Evolutionary conservation across 2,888 invertebrate species (phyloP).

Genomic region (Chrysina gloriosa): DNA sequence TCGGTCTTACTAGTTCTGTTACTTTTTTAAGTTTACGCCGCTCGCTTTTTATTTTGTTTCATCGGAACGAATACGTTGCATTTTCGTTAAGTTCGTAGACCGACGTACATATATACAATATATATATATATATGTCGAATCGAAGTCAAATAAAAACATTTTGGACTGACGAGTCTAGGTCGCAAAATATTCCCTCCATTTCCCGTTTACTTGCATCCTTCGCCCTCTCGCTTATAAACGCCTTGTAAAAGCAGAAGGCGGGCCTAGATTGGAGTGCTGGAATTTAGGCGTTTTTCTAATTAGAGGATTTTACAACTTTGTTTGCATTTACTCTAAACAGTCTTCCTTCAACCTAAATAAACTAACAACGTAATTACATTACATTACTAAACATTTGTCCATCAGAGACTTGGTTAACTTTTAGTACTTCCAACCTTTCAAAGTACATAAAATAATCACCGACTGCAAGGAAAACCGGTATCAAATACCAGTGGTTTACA

Average conservation of each 20-base stretch:
- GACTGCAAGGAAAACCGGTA: too few species aligned
- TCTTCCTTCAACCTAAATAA: background rate
- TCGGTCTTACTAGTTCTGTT: conserved; percentile 31
- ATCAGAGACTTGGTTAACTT: too few species aligned
- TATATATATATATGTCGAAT: background rate
- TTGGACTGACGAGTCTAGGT: background rate
- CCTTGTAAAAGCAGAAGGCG: background rate
- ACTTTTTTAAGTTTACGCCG: conserved; percentile 16
- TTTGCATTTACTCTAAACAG: conserved; percentile 1
- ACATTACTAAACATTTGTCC: too few species aligned
- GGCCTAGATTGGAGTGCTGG: background rate
- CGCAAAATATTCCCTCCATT: background rate
- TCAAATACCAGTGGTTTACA: too few species aligned
- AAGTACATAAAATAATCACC: too few species aligned
- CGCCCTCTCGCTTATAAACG: background rate
- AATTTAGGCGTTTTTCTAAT: conserved; percentile 19
- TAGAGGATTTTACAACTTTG: conserved; percentile 9
- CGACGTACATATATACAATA: background rate
- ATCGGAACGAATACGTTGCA: conserved; percentile 12
- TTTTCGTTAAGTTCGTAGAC: conserved; percentile 10
- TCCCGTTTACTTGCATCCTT: background rate
- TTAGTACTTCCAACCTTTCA: too few species aligned
- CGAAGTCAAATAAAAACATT: conserved; percentile 29
- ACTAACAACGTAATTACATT: background rate
- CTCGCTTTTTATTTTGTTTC: conserved; percentile 13